Conservation (phyloP, 2,113 vertebrate genomes). For the Amazona guildingii region DNA sequence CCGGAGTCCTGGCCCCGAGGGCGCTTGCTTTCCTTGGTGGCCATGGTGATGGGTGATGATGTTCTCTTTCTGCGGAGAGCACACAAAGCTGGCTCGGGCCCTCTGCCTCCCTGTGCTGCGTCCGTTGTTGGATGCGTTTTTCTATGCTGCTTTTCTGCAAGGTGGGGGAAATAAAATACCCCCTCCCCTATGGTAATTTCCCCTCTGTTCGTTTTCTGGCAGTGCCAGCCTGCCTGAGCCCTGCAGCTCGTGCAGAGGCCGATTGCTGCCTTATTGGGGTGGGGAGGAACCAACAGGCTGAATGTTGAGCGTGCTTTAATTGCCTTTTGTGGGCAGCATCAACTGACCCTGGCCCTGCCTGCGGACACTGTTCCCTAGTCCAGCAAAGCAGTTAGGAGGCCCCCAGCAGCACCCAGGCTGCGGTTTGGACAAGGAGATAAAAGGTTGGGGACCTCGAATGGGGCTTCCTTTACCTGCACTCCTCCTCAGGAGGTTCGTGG, state of each 20-base stretch:
- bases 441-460: neutral
- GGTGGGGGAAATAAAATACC: neutral
- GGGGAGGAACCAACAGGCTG: neutral
- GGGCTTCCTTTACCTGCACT: neutral
- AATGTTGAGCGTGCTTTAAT: neutral
- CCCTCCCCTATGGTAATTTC: neutral
- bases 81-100: neutral
- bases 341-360: accelerated
- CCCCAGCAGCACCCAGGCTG: neutral
- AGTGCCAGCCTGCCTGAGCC: neutral
- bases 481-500: neutral
- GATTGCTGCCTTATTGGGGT: neutral
- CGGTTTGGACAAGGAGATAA: neutral
- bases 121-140: accelerated
- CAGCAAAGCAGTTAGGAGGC: accelerated
- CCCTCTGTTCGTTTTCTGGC: neutral
- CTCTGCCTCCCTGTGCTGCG: neutral
- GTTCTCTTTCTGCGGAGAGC: neutral
- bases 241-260: neutral
- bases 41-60: neutral
- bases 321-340: neutral
- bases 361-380: neutral
- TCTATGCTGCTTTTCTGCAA: neutral
- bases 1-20: accelerated
- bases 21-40: neutral